phyloP scores from a whole-genome alignment of 92 coral and sea anemone species.

The Epizoanthus scotinus region DNA sequence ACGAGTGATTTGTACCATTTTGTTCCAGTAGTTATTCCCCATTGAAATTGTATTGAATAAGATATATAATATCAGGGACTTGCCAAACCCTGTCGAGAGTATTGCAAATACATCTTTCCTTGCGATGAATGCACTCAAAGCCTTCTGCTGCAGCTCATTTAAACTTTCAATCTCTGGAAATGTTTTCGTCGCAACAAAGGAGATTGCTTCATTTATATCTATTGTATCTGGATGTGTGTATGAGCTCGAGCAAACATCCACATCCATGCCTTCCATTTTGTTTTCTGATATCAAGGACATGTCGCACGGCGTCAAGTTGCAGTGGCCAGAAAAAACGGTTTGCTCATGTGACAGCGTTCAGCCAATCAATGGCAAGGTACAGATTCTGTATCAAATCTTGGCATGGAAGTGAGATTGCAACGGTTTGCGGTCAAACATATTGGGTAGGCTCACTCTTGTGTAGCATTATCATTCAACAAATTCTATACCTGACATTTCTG shows the following conservation, averaged over 20 bases:
- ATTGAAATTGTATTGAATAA: too few relatives aligned
- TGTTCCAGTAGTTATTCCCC: too few relatives aligned
- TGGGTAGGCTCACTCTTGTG: too few relatives aligned
- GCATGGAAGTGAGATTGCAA: neutral
- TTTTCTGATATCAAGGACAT: neutral
- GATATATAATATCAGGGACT: too few relatives aligned
- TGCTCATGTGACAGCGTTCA: neutral
- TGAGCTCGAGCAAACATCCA: too few relatives aligned
- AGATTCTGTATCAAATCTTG: neutral
- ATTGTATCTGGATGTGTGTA: too few relatives aligned
- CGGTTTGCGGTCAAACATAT: neutral
- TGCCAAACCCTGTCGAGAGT: too few relatives aligned
- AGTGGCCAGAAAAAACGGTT: neutral
- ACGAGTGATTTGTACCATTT: too few relatives aligned
- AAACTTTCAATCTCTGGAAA: neutral
- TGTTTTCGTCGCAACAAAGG: neutral
- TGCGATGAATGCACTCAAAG: too few relatives aligned
- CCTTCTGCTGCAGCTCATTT: neutral
- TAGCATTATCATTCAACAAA: neutral
- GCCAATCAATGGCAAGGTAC: neutral
- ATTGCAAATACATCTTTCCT: too few relatives aligned
- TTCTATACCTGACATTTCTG: conserved; percentile 12
- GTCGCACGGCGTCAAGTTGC: neutral
- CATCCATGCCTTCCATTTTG: neutral
- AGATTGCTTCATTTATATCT: too few relatives aligned